These are phyloP conservation scores for Petrolisthes cinctipes DNA, from an alignment of 2,888 invertebrate genomes.

Conservation along the genomic window DNA sequence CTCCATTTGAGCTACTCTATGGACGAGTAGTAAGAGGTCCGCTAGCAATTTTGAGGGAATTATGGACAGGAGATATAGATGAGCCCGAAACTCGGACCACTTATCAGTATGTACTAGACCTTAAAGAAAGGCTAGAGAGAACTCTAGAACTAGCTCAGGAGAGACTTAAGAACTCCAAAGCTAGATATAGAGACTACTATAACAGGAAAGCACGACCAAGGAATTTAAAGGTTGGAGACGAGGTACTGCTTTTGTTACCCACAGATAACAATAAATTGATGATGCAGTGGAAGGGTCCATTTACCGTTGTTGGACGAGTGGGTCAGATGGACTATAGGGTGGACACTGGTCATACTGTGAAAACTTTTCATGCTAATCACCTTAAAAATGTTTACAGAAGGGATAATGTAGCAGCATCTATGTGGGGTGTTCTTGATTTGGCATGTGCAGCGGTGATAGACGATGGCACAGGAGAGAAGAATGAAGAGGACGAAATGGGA, in stretches of 20 bases:
- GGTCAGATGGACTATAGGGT: background rate
- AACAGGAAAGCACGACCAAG: background rate
- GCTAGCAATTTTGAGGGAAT: background rate
- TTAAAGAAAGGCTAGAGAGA: background rate
- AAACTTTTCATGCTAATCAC: background rate
- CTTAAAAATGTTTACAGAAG: background rate
- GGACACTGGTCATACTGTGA: background rate
- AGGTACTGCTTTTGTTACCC: no score
- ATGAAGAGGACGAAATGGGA: no score
- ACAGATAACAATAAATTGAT: background rate
- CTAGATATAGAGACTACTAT: background rate
- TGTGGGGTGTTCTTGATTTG: background rate
- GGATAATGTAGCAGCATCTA: background rate
- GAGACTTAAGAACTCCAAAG: background rate
- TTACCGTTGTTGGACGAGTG: background rate
- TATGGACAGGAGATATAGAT: background rate
- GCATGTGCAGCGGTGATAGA: background rate
- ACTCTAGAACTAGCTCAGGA: background rate
- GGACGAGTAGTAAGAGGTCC: background rate
- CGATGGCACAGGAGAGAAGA: no score
- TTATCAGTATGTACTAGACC: conserved; percentile 1
- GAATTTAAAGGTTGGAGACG: background rate
- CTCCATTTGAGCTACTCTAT: background rate
- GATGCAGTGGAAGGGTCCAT: background rate
- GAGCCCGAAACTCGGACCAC: background rate